Evolutionary conservation across 2,797 vertebrate species (phyloP).

Genomic region (Oryzias sinensis): DNA sequence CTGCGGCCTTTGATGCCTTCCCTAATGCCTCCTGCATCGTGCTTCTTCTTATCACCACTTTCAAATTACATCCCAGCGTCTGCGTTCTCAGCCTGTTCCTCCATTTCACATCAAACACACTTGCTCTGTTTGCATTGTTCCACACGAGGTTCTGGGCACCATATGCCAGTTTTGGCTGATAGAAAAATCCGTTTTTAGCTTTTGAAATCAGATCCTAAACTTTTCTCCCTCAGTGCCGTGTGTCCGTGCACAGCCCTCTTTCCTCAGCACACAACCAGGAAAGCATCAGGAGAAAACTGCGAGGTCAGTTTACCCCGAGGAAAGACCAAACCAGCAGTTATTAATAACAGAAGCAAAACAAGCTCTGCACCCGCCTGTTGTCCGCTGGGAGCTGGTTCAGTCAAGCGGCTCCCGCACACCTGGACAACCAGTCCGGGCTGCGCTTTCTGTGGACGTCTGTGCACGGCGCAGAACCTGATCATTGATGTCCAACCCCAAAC

Average conservation of each 20-base stretch:
- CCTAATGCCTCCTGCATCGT: constrained; percentile 23
- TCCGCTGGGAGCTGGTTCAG: constrained; percentile 44
- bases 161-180: constrained; percentile 46
- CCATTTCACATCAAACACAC: not conserved
- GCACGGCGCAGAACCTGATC: not conserved
- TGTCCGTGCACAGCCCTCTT: not conserved
- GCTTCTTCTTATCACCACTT: constrained; percentile 11
- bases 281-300: constrained; percentile 44
- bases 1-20: constrained; percentile 37
- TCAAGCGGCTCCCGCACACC: constrained; percentile 43
- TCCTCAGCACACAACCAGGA: constrained; percentile 25
- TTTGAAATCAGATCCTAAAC: constrained; percentile 7
- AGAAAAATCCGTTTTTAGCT: constrained; percentile 6
- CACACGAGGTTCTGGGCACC: constrained; percentile 30
- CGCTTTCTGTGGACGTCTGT: constrained; percentile 22
- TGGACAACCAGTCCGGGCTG: constrained; percentile 45
- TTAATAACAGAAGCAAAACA: constrained; percentile 59
- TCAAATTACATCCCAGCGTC: constrained; percentile 28
- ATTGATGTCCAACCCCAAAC: not conserved
- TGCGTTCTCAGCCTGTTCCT: constrained; percentile 9
- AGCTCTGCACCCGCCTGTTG: constrained; percentile 16
- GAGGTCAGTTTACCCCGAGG: constrained; percentile 59
- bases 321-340: constrained; percentile 55
- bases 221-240: not conserved
- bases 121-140: not conserved